A percentile compares a stretch with the other conserved stretches of the same genome.
Evolutionary conservation across 2,113 vertebrate species (phyloP).

Genomic region (Hystrix cristata): DNA sequence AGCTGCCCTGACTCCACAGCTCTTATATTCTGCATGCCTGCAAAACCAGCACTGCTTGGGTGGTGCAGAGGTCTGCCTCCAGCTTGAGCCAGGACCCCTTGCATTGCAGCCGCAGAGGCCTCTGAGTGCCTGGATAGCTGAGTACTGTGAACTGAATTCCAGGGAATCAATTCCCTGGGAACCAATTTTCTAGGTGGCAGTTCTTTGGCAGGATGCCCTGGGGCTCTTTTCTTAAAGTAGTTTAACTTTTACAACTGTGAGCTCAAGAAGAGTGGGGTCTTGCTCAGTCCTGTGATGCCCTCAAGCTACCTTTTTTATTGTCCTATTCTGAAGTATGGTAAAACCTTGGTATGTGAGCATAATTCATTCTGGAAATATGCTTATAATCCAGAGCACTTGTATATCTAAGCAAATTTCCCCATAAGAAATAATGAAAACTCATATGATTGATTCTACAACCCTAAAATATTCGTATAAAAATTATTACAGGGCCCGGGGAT

Average conservation of each 20-base stretch:
- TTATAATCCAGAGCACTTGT: not conserved
- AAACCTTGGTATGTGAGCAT: not conserved
- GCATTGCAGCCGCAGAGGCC: not conserved
- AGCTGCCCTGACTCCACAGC: not conserved
- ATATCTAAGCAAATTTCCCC: not conserved
- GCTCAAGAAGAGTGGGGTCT: not conserved
- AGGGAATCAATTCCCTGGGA: not conserved
- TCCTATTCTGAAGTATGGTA: not conserved
- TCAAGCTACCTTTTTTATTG: not conserved
- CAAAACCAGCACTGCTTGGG: not conserved
- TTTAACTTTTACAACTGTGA: not conserved
- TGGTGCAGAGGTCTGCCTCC: not conserved
- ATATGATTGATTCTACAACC: not conserved
- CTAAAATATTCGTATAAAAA: not conserved
- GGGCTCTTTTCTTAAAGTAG: not conserved
- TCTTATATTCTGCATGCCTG: not conserved
- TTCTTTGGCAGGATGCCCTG: not conserved
- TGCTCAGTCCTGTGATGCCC: not conserved
- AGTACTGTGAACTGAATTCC: not conserved
- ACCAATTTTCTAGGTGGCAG: not conserved
- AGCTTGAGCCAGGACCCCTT: not conserved
- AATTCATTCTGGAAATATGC: not conserved
- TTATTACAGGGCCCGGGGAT: too few relatives aligned
- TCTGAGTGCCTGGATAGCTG: not conserved
- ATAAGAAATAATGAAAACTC: not conserved